phyloP scores from a whole-genome alignment of 2,888 invertebrate species.

The Drosophila percnosoma region DNA sequence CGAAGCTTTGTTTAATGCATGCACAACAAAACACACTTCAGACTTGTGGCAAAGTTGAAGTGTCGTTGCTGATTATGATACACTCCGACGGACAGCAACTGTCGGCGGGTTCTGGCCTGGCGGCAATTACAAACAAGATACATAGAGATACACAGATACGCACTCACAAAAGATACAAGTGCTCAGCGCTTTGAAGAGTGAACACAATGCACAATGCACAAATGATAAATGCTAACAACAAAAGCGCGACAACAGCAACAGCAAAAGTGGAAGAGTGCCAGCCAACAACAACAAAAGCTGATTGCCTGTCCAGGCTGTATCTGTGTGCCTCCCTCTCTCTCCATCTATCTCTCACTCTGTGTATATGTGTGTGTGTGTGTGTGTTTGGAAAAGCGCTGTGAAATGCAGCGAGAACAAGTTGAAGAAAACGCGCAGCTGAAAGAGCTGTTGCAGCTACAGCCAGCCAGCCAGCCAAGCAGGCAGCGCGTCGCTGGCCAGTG shows the following conservation, averaged over 20 bases:
- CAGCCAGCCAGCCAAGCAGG: slow-evolving; percentile 10
- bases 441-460: slow-evolving; percentile 24
- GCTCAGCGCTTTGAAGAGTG: slow-evolving; percentile 12
- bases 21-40: slow-evolving; percentile 15
- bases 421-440: slow-evolving; percentile 50
- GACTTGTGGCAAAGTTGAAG: slow-evolving; percentile 38
- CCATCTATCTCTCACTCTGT: slow-evolving; percentile 11
- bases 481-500: slow-evolving; percentile 59
- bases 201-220: slow-evolving; percentile 50
- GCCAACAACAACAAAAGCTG: slow-evolving; percentile 55
- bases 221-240: slow-evolving; percentile 63
- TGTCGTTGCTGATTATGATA: slow-evolving; percentile 71
- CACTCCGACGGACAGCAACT: slow-evolving; percentile 65
- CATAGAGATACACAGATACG: slow-evolving; percentile 42
- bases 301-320: slow-evolving; percentile 59
- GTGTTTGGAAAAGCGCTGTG: slow-evolving; percentile 58
- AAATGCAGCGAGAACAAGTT: slow-evolving; percentile 70
- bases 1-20: slow-evolving; percentile 23
- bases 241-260: slow-evolving; percentile 49
- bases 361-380: slow-evolving; percentile 8
- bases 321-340: slow-evolving; percentile 27
- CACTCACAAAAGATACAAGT: slow-evolving; percentile 54
- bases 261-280: slow-evolving; percentile 47
- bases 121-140: slow-evolving; percentile 58
- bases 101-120: slow-evolving; percentile 47